phyloP scores from a whole-genome alignment of 1,140 invertebrate genomes.

The Yoshiicerus persimilis region DNA sequence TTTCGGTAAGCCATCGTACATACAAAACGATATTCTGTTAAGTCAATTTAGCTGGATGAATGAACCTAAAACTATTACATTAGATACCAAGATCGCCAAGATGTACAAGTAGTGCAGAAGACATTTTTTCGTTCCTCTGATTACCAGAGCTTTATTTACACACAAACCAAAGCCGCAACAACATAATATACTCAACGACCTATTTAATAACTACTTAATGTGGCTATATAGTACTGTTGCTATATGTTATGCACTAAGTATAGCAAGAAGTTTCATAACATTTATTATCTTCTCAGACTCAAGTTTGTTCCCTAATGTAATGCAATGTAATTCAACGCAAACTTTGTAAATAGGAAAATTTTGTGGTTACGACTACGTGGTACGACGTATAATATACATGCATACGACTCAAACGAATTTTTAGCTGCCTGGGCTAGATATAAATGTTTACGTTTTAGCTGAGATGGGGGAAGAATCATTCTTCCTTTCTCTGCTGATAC shows the following conservation, averaged over 20 bases:
- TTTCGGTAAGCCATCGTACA: too few species aligned
- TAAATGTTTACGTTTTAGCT: background rate
- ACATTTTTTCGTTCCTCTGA: background rate
- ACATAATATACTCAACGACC: too few species aligned
- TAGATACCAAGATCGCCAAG: too few species aligned
- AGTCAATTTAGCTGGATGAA: too few species aligned
- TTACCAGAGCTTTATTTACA: background rate
- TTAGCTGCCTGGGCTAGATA: background rate
- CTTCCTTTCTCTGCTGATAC: background rate
- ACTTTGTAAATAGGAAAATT: slow-evolving; percentile 13
- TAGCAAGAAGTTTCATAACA: background rate
- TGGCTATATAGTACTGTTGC: background rate
- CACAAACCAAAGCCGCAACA: background rate
- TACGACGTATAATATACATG: background rate
- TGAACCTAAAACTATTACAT: too few species aligned
- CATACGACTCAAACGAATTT: background rate
- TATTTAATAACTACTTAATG: background rate
- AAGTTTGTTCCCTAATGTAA: slow-evolving; percentile 10
- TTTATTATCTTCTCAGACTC: background rate
- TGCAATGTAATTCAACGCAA: slow-evolving; percentile 1
- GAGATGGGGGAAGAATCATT: background rate
- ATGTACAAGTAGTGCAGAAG: too few species aligned
- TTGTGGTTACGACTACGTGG: background rate
- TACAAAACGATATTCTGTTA: too few species aligned
- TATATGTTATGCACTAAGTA: background rate